phyloP scores from a whole-genome alignment of 2,888 invertebrate genomes.

The Sussaba pulchella region DNA sequence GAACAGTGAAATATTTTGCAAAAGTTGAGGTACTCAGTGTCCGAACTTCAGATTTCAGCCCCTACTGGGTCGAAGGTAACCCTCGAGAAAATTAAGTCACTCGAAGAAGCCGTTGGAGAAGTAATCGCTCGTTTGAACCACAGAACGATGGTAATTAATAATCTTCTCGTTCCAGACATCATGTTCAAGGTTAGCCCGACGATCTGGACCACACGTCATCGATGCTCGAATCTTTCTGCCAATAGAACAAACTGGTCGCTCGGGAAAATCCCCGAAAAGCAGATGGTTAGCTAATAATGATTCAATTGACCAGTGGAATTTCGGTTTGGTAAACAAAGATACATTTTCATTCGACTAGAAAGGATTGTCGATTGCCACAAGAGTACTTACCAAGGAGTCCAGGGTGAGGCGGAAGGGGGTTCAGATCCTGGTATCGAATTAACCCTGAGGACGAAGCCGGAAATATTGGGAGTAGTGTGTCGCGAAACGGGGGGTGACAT shows the following conservation, averaged over 20 bases:
- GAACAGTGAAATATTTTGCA: slow-evolving; percentile 61
- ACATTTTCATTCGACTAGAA: not conserved
- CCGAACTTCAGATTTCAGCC: slow-evolving; percentile 40
- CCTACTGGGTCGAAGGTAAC: not conserved
- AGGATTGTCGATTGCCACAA: too few species aligned
- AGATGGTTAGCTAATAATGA: not conserved
- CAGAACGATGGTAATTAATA: not conserved
- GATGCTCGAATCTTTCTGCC: not conserved
- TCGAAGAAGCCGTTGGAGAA: not conserved
- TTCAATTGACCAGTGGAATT: not conserved
- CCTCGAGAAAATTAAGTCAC: slow-evolving; percentile 2
- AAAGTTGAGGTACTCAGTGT: slow-evolving; percentile 56
- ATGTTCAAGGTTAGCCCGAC: too few species aligned
- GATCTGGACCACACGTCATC: not conserved
- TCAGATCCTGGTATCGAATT: slow-evolving; percentile 38
- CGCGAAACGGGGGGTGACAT: slow-evolving; percentile 37
- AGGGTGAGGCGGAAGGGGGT: too few species aligned
- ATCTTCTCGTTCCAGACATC: not conserved
- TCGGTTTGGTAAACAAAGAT: not conserved
- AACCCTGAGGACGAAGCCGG: slow-evolving; percentile 45
- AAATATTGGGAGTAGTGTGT: slow-evolving; percentile 45
- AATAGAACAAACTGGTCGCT: too few species aligned
- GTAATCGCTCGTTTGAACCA: slow-evolving; percentile 11
- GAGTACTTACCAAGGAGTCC: too few species aligned
- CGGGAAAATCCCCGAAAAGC: too few species aligned